Evolutionary conservation across 2,888 invertebrate genomes (phyloP), one percentile per base, ranked within the genome.

Genomic region (Nesidiocoris tenuis): DNA sequence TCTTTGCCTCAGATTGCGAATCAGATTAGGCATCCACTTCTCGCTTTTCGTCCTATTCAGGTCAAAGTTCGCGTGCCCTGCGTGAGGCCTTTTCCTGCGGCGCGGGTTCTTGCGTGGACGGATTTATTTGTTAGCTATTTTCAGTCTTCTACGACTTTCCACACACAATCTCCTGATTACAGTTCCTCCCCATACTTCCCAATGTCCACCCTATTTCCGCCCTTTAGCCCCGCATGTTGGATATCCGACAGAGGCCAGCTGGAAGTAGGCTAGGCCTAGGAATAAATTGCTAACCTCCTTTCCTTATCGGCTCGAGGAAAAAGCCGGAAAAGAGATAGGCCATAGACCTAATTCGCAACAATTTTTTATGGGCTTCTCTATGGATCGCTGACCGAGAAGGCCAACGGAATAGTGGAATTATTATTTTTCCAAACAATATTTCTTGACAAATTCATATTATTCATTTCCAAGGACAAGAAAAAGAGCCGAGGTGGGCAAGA

Each of bases 21-120:
- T n/a, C 19, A 67, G 67, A 67, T 67, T 67, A 67, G 56, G 23
- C 21, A 67, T 67, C 67, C 55, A 67, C 67, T 54, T 56, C 39
- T 39, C 39, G 39, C 39, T 39, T 39, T n/a, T 39, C 39, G 3
- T 39, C 23, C 56, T 54, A 56, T 67, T 19, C 67, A 67, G 67
- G 67, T 67, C 67, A 67, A 21, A 67, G 67, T 67, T 67, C 67
- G 67, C 67, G 67, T 67, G 67, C 56, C 65, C 55, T 67, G 67
- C 67, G 67, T 67, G 67, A 67, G 67, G 16, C 66, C 39, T 39
- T 39, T 39, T 39, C 17, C 66, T 54, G 16, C 17, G 18, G n/a
- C n/a, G 16, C 54, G 66, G 19, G 22, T 21, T 67, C 67, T 67
- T 67, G 67, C 67, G 67, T 67, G 67, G 56, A 67, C 67, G 67